phyloP scores from a whole-genome alignment of 2,888 invertebrate genomes.

The Pterostichus niger region DNA sequence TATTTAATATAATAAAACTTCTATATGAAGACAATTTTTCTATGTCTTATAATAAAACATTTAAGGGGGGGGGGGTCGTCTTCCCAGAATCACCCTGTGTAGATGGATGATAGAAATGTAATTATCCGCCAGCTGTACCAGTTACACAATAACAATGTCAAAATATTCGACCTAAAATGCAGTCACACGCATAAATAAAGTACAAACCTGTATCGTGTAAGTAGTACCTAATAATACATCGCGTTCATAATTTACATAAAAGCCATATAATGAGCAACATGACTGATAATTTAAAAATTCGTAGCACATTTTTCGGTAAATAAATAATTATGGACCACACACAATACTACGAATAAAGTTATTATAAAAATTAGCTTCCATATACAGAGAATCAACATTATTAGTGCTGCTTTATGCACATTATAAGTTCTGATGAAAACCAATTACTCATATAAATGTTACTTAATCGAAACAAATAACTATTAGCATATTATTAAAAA shows the following conservation, averaged over 20 bases:
- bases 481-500: conserved; percentile 23
- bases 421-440: conserved; percentile 9
- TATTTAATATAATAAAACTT: too few species aligned
- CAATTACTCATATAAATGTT: conserved; percentile 36
- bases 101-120: too few species aligned
- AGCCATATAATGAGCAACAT: conserved; percentile 26
- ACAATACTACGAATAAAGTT: conserved; percentile 39
- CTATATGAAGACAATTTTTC: too few species aligned
- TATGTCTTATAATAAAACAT: too few species aligned
- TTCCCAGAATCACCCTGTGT: too few species aligned
- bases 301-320: conserved; percentile 29
- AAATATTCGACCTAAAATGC: conserved; percentile 32
- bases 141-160: neutral
- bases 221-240: conserved; percentile 3
- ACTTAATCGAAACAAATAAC: conserved; percentile 36
- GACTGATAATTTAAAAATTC: conserved; percentile 43
- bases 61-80: too few species aligned
- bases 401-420: conserved; percentile 29
- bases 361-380: conserved; percentile 46
- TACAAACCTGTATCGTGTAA: too few species aligned
- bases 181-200: neutral
- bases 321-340: conserved; percentile 47
- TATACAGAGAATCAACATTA: conserved; percentile 26
- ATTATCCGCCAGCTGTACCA: neutral
- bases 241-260: conserved; percentile 31